Conservation (phyloP, 2,888 invertebrate species). For the Polymixis flavicincta region DNA sequence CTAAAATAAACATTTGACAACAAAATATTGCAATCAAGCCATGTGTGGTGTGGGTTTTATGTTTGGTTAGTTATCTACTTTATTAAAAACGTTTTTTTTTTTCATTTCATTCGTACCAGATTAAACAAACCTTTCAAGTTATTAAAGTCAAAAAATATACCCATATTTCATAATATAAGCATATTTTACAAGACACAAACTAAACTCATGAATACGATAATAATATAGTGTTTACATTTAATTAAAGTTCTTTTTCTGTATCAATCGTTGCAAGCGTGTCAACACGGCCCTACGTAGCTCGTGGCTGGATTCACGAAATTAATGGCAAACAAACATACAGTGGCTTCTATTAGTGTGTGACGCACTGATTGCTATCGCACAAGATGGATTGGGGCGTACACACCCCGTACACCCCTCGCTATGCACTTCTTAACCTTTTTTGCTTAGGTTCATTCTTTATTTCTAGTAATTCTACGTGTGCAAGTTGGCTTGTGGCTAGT, state of each 20-base stretch:
- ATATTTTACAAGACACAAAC: slow-evolving; percentile 21
- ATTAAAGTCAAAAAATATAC: slow-evolving; percentile 13
- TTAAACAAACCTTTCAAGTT: neutral
- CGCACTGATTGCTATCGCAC: slow-evolving; percentile 73
- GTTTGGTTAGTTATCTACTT: slow-evolving; percentile 15
- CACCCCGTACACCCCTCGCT: slow-evolving; percentile 44
- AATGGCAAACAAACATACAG: slow-evolving; percentile 74
- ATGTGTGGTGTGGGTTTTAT: slow-evolving; percentile 16
- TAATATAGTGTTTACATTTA: slow-evolving; percentile 47
- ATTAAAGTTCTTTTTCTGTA: slow-evolving; percentile 55
- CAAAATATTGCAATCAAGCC: slow-evolving; percentile 48
- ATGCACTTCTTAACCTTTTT: slow-evolving; percentile 56
- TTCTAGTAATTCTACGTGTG: slow-evolving; percentile 15
- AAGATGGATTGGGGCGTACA: slow-evolving; percentile 69
- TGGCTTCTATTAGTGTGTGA: slow-evolving; percentile 72
- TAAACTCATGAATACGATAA: slow-evolving; percentile 40
- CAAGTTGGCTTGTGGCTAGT: too few relatives aligned
- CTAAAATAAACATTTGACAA: slow-evolving; percentile 53
- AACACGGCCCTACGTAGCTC: slow-evolving; percentile 54
- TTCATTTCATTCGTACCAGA: neutral
- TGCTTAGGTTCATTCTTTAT: slow-evolving; percentile 16
- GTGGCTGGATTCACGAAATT: slow-evolving; percentile 64
- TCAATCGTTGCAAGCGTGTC: slow-evolving; percentile 48
- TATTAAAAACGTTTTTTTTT: slow-evolving; percentile 4
- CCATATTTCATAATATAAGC: slow-evolving; percentile 1